Evolutionary conservation across 1,140 invertebrate species (phyloP).

Genomic region (Lordiphosa stackelbergi): DNA sequence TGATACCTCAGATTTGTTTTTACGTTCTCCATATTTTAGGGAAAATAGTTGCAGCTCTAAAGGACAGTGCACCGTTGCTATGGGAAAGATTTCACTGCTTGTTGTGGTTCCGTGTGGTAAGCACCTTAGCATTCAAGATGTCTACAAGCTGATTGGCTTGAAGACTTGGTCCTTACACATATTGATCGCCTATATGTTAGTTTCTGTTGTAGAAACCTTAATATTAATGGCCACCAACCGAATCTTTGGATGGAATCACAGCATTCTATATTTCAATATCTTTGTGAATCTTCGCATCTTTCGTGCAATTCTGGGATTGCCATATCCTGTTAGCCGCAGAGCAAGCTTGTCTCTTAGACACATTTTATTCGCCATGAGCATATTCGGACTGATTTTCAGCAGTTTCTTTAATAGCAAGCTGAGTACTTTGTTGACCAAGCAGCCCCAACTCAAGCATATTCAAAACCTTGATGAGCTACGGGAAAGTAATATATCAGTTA

Average conservation of each 20-base stretch:
- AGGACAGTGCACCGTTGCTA: not conserved
- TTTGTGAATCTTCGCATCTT: slow-evolving; percentile 30
- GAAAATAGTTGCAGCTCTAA: not conserved
- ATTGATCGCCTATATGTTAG: slow-evolving; percentile 9
- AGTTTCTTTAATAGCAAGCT: slow-evolving; percentile 29
- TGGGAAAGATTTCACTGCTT: not conserved
- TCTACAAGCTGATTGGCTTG: not conserved
- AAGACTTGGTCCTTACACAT: slow-evolving; percentile 5
- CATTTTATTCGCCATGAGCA: slow-evolving; percentile 21
- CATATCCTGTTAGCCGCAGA: slow-evolving; percentile 5
- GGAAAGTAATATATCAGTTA: slow-evolving; percentile 16
- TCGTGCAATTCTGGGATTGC: slow-evolving; percentile 25
- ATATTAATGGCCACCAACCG: not conserved
- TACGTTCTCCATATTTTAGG: not conserved
- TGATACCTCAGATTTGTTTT: too few relatives aligned
- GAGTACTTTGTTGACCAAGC: slow-evolving; percentile 28
- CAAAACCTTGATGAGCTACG: slow-evolving; percentile 23
- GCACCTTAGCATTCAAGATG: not conserved
- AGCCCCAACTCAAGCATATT: not conserved
- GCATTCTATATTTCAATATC: not conserved
- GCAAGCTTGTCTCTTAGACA: slow-evolving; percentile 14
- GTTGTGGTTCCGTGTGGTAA: slow-evolving; percentile 27
- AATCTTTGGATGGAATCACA: not conserved
- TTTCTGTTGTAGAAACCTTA: slow-evolving; percentile 19
- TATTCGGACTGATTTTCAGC: slow-evolving; percentile 27